Conservation (phyloP, 2,113 vertebrate species). For the Bos indicus region DNA sequence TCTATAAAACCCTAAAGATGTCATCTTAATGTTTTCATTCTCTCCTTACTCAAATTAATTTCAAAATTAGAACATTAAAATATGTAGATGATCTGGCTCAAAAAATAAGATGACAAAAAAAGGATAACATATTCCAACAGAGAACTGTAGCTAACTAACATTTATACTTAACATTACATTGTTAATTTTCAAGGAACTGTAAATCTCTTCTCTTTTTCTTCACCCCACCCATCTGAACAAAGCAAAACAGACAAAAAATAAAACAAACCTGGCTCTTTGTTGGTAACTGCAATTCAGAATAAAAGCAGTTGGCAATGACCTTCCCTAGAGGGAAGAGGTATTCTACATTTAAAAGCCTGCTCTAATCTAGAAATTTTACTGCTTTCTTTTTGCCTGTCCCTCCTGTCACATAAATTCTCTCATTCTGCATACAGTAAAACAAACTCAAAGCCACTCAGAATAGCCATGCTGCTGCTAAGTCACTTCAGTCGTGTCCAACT, state of each 20-base stretch:
- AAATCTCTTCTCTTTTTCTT: neutral
- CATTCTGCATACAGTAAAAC: neutral
- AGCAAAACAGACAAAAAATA: neutral
- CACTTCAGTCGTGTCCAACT: too few relatives aligned
- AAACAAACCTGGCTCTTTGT: neutral
- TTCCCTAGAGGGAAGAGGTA: neutral
- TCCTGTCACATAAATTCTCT: neutral
- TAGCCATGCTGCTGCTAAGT: neutral
- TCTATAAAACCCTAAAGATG: slow-evolving; percentile 24
- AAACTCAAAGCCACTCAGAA: neutral
- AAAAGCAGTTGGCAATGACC: neutral
- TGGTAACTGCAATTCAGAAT: neutral
- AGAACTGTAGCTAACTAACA: neutral
- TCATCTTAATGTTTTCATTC: neutral
- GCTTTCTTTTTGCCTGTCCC: neutral
- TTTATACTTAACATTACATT: neutral
- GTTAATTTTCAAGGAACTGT: neutral
- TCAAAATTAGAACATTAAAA: slow-evolving; percentile 9
- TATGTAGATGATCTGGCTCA: neutral
- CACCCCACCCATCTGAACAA: neutral
- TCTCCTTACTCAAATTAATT: slow-evolving; percentile 19
- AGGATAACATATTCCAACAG: neutral
- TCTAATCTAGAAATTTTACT: neutral
- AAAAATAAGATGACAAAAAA: slow-evolving; percentile 5
- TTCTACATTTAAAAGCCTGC: neutral